These are phyloP conservation scores for Botia almorhae DNA, from an alignment of 2,797 vertebrate species.

Conservation along the genomic window DNA sequence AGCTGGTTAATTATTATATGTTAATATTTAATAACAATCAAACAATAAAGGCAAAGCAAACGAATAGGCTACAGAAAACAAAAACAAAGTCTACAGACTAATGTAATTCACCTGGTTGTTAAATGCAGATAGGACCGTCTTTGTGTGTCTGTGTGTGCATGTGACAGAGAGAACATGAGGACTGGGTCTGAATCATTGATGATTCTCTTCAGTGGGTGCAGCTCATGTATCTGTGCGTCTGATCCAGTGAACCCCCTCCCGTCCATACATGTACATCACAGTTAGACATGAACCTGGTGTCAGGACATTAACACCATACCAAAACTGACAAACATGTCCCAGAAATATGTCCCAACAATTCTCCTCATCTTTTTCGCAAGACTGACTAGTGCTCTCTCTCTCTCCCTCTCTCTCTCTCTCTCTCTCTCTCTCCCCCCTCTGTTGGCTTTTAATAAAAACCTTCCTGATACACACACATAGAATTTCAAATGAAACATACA, in stretches of 20 bases:
- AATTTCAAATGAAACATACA: too few species aligned
- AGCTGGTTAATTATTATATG: background rate
- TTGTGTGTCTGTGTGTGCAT: background rate
- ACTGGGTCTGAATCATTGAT: constrained; percentile 56
- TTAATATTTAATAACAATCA: background rate
- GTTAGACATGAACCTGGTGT: background rate
- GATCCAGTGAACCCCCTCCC: background rate
- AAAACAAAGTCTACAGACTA: background rate
- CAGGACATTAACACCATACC: too few species aligned
- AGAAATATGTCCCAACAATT: too few species aligned
- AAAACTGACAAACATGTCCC: background rate
- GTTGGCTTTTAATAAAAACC: too few species aligned
- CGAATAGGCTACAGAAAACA: background rate
- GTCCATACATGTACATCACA: background rate
- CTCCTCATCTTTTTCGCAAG: too few species aligned
- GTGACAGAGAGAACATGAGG: constrained; percentile 27
- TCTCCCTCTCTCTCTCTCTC: too few species aligned
- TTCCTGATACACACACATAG: too few species aligned
- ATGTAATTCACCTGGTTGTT: background rate
- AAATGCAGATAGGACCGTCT: background rate
- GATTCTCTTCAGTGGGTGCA: constrained; percentile 28
- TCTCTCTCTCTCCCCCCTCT: too few species aligned
- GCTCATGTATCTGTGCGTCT: constrained; percentile 45
- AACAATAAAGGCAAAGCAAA: constrained; percentile 7
- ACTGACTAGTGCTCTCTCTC: too few species aligned